A percentile compares a stretch with the other conserved stretches of the same genome.
phyloP scores from a whole-genome alignment of 1,140 invertebrate species.

The Papilio aristodemus region DNA sequence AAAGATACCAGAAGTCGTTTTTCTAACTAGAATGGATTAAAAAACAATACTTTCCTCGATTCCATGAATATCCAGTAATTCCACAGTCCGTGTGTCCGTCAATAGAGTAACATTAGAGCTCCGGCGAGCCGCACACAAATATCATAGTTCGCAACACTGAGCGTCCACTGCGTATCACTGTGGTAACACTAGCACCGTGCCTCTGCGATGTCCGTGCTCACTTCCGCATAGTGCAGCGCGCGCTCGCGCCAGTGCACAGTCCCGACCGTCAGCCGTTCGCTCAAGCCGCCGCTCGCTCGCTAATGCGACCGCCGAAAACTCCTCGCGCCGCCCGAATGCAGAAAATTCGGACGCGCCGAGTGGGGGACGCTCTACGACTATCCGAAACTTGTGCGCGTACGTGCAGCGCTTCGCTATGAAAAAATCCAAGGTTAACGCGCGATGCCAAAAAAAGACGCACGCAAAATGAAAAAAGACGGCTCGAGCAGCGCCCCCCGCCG shows the following conservation, averaged over 20 bases:
- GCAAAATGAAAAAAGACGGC: constrained; percentile 75
- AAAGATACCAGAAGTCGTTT: constrained; percentile 28
- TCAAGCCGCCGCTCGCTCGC: constrained; percentile 67
- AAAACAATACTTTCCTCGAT: constrained; percentile 75
- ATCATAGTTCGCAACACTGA: constrained; percentile 76
- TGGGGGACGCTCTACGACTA: constrained; percentile 79
- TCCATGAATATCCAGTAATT: constrained; percentile 69
- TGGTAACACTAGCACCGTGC: constrained; percentile 65
- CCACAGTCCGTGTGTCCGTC: constrained; percentile 67
- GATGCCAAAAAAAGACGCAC: constrained; percentile 79
- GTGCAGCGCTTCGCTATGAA: constrained; percentile 78
- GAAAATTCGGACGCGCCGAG: constrained; percentile 78
- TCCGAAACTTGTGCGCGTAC: constrained; percentile 76
- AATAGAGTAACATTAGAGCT: constrained; percentile 69
- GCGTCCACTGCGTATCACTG: constrained; percentile 70
- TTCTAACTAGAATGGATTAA: constrained; percentile 29
- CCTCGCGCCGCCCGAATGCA: constrained; percentile 73
- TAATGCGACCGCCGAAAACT: constrained; percentile 78
- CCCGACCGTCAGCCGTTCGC: constrained; percentile 50
- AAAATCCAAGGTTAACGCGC: constrained; percentile 79
- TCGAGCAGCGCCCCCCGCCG: constrained; percentile 69
- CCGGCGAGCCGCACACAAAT: constrained; percentile 65
- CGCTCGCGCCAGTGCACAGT: constrained; percentile 55
- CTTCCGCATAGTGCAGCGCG: constrained; percentile 76
- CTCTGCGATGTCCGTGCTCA: constrained; percentile 62